phyloP scores from a whole-genome alignment of 2,888 invertebrate species.

The Dasypogon diadema region DNA sequence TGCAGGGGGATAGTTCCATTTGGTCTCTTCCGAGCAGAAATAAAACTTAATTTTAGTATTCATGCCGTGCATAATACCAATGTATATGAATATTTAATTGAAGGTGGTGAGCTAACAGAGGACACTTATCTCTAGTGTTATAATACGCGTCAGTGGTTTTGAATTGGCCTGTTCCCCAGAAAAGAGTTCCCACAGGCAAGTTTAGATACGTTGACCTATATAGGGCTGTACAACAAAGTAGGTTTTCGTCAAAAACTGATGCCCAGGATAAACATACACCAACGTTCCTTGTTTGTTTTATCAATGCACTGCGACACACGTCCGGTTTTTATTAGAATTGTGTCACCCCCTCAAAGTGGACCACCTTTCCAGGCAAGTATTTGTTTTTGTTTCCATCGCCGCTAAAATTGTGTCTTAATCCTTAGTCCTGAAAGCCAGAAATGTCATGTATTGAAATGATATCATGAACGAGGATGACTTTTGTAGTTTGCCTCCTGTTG shows the following conservation, averaged over 20 bases:
- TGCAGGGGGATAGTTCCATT: too few species aligned
- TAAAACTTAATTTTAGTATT: not conserved
- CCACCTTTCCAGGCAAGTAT: not conserved
- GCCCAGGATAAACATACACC: constrained; percentile 50
- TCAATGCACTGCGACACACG: constrained; percentile 49
- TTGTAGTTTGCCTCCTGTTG: constrained; percentile 33
- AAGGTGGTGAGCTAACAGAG: not conserved
- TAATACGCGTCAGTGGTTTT: constrained; percentile 30
- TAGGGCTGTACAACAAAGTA: not conserved
- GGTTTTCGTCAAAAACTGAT: constrained; percentile 13
- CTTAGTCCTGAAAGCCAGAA: not conserved
- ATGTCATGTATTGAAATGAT: constrained; percentile 14
- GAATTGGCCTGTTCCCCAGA: not conserved
- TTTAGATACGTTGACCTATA: not conserved
- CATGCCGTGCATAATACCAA: not conserved
- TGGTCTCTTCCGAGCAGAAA: too few species aligned
- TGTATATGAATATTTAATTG: constrained; percentile 1
- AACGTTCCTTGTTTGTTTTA: constrained; percentile 48
- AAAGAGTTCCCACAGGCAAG: not conserved
- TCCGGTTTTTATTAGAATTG: constrained; percentile 8
- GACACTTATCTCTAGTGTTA: not conserved
- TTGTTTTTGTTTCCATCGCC: constrained; percentile 1
- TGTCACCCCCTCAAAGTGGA: not conserved
- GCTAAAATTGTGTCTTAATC: not conserved
- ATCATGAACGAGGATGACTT: constrained; percentile 36